These are phyloP conservation scores for Hesperia comma DNA, from an alignment of 2,888 invertebrate species.

Conservation along the genomic window DNA sequence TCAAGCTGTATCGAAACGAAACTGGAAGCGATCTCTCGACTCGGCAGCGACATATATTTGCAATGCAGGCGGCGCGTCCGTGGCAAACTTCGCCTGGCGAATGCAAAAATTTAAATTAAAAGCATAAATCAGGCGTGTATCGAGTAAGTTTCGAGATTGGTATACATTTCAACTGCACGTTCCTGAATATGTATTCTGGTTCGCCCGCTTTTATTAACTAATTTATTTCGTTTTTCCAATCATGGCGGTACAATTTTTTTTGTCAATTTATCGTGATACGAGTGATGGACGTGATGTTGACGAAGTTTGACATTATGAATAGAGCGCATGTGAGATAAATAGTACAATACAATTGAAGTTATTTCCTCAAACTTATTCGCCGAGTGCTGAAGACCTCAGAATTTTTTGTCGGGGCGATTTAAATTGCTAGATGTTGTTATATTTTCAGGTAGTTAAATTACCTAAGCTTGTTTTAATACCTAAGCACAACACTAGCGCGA, in stretches of 20 bases:
- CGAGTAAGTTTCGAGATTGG: conserved; percentile 81
- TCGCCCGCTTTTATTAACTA: conserved; percentile 51
- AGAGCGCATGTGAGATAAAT: not conserved
- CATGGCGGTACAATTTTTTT: conserved; percentile 15
- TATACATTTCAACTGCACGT: conserved; percentile 74
- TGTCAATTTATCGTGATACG: conserved; percentile 1
- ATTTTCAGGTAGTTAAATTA: no score
- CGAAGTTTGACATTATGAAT: not conserved
- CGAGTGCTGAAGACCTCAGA: no score
- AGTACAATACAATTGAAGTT: no score
- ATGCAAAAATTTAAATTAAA: conserved; percentile 85
- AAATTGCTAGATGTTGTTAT: no score
- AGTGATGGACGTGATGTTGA: not conserved
- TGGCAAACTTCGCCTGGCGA: conserved; percentile 78
- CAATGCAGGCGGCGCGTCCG: conserved; percentile 81
- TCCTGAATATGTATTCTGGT: conserved; percentile 59
- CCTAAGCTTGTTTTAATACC: no score
- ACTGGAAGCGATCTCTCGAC: conserved; percentile 73
- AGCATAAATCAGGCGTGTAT: conserved; percentile 84
- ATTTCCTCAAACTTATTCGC: no score
- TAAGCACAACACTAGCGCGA: no score
- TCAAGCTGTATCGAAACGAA: conserved; percentile 76
- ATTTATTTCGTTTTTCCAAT: conserved; percentile 38
- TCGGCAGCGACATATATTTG: conserved; percentile 78
- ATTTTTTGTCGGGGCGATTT: no score